Percentiles rank a stretch among this genome's conserved stretches.
phyloP scores from a whole-genome alignment of 2,113 vertebrate genomes.

The Oceanodroma tethys region DNA sequence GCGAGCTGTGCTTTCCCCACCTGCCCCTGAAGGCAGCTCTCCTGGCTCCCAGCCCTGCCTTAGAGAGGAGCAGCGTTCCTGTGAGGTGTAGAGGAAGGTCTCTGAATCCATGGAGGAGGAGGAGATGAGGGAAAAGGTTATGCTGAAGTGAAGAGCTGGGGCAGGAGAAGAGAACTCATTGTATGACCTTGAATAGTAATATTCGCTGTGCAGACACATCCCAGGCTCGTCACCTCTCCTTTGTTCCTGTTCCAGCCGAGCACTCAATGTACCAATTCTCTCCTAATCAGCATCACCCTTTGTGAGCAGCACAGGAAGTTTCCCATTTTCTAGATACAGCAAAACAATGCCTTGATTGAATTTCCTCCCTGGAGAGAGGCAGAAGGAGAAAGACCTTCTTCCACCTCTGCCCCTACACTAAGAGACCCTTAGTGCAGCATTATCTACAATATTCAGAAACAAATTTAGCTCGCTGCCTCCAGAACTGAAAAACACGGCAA shows the following conservation, averaged over 20 bases:
- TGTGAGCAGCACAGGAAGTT: not conserved
- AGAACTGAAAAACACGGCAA: not conserved
- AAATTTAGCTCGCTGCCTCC: not conserved
- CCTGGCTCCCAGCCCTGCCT: not conserved
- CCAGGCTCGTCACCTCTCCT: not conserved
- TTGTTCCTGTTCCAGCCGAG: conserved; percentile 4
- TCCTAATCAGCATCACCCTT: conserved; percentile 14
- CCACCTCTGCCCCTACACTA: not conserved
- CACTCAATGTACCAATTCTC: conserved; percentile 28
- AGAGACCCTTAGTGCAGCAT: not conserved
- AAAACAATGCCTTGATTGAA: conserved; percentile 12
- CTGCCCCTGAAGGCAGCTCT: not conserved
- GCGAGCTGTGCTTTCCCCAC: not conserved
- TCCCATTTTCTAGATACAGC: not conserved
- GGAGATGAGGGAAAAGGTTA: not conserved
- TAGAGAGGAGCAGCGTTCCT: not conserved
- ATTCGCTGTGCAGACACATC: not conserved
- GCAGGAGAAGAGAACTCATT: not conserved
- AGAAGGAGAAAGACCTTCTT: not conserved
- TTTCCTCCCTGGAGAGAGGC: not conserved
- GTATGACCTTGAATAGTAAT: not conserved
- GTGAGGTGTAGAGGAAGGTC: not conserved
- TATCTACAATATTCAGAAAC: not conserved
- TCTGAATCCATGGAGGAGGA: not conserved
- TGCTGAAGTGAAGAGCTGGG: not conserved